Base-by-base conservation (phyloP, 2,888 invertebrate species). In the Aphidius colemani region DNA sequence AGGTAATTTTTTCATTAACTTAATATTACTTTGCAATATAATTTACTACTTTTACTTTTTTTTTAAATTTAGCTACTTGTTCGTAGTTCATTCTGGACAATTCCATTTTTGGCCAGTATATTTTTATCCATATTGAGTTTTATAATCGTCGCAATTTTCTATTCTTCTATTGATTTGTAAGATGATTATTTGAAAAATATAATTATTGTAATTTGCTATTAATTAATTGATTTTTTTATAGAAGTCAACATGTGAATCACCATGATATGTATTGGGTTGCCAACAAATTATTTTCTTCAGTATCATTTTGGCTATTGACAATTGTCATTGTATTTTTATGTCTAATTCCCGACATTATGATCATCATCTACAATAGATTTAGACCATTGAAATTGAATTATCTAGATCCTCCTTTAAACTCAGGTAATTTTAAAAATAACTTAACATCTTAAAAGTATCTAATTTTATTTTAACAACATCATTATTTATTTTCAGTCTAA, bases 231-330 rank as follows among this genome's bases (percentile, higher is more conserved):
- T 44, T 11, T 30, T 30, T 5, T 30, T 30, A 5, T 30, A 30
- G 30, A 30, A 30, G 30, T 30, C 30, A 30, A 30, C 5, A 30
- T 5, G 30, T 30, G 5, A 30, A 30, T 5, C 30, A 30, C 30
- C 30, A 30, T 30, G 30, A 30, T 5, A 85, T 89, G 9, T 83
- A 87, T 0, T 86, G 86, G 70, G 87, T 90, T 0, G 90, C 89
- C 74, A 84, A 83, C 1, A 83, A 85, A 11, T 81, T 91, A n/a
- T 64, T 89, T n/a, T 66, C 75, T 0, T 87, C 89, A 0, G 78
- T 86, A 0, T 76, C 86, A 0, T 87, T 89, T 73, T 89, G 88
- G 87, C 69, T 88, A n/a, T 75, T 88, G 11, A 86, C 88, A 50
- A 7, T 87, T 0, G 13, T 87, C 1, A 79, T 86, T 0, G 74